These are phyloP conservation scores for Gadopsis bispinosus DNA, from an alignment of 2,797 vertebrate species.

Conservation along the genomic window DNA sequence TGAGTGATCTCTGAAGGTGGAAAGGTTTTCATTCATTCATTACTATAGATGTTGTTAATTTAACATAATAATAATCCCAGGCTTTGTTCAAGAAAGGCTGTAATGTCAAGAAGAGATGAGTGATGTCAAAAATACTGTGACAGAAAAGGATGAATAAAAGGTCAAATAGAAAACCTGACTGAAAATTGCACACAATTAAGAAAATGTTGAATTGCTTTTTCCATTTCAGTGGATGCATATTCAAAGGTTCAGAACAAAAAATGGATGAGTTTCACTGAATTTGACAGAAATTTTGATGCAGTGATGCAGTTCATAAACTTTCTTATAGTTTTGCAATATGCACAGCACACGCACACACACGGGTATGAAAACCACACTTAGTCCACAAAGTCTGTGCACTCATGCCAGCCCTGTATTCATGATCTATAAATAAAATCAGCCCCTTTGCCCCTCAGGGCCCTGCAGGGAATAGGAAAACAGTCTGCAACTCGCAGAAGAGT, in stretches of 20 bases:
- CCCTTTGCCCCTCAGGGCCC: constrained; percentile 54
- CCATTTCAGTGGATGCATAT: constrained; percentile 24
- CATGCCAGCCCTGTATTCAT: constrained; percentile 56
- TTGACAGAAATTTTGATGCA: neutral
- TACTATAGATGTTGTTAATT: constrained; percentile 14
- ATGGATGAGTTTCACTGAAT: neutral
- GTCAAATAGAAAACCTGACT: constrained; percentile 24
- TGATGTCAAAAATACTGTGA: constrained; percentile 28
- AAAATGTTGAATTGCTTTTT: constrained; percentile 34
- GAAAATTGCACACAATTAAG: constrained; percentile 40
- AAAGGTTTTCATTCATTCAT: constrained; percentile 36
- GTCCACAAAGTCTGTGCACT: constrained; percentile 54
- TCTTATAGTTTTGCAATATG: neutral
- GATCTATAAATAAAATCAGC: constrained; percentile 76
- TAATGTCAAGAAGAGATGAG: constrained; percentile 32
- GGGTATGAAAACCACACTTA: constrained; percentile 48
- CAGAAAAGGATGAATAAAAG: constrained; percentile 32
- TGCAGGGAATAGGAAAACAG: constrained; percentile 67
- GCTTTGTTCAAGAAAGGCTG: constrained; percentile 10
- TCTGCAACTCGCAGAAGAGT: constrained; percentile 70
- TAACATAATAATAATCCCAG: constrained; percentile 18
- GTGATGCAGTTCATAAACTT: neutral
- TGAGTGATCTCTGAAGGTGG: constrained; percentile 8
- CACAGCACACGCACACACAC: constrained; percentile 6
- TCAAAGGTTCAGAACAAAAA: constrained; percentile 2